Conservation (phyloP, 92 coral and sea anemone species). For the Umimayanthus kanabou region DNA sequence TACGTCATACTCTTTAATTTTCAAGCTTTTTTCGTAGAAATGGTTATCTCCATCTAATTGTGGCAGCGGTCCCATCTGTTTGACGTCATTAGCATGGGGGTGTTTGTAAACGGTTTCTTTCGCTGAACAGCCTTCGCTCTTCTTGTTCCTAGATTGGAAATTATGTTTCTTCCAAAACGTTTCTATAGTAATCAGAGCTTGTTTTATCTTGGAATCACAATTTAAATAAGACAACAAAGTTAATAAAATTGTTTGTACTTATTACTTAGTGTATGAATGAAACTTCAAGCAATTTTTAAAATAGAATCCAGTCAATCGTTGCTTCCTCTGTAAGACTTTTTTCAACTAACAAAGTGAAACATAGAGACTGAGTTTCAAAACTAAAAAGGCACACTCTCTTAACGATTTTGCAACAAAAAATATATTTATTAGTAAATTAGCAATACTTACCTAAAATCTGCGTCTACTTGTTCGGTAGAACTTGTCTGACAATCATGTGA, state of each 20-base stretch:
- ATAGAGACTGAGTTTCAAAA: background rate
- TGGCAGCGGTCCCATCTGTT: background rate
- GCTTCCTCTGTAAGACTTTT: too few relatives aligned
- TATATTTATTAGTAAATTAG: background rate
- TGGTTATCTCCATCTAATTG: constrained; percentile 47
- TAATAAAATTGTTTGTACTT: too few relatives aligned
- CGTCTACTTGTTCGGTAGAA: background rate
- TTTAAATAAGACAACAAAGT: background rate
- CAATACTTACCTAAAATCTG: constrained; percentile 8
- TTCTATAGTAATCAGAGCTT: background rate
- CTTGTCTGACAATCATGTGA: background rate
- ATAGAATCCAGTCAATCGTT: too few relatives aligned
- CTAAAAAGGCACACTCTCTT: background rate
- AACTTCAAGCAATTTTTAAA: too few relatives aligned
- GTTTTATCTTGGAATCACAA: background rate
- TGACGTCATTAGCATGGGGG: constrained; percentile 11
- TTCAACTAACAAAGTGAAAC: background rate
- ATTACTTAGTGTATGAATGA: too few relatives aligned
- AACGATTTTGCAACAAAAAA: background rate
- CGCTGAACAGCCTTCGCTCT: background rate
- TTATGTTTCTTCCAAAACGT: background rate
- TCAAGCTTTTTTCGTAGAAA: constrained; percentile 52
- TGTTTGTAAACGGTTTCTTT: constrained; percentile 12
- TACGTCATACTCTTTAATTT: constrained; percentile 63
- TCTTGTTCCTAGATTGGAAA: background rate